Conservation (phyloP, 2,888 invertebrate genomes). For the Eumerus sabulonum region DNA sequence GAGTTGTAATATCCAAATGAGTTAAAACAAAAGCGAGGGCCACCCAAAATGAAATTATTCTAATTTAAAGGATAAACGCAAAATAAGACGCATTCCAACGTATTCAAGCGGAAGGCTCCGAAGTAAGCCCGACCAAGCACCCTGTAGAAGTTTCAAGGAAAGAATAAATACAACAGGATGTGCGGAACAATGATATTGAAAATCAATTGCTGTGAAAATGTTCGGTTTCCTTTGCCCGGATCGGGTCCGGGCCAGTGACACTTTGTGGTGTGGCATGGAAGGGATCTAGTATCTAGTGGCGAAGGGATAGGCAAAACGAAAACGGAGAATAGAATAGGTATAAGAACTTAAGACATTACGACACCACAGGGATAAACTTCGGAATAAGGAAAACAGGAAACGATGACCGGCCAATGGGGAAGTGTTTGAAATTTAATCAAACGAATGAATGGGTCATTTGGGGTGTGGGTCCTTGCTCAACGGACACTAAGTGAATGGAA, state of each 20-base stretch:
- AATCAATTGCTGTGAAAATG: constrained; percentile 66
- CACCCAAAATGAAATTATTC: constrained; percentile 49
- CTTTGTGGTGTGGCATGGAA: constrained; percentile 13
- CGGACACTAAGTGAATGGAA: too few relatives aligned
- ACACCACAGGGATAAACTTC: constrained; percentile 59
- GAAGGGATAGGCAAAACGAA: not conserved
- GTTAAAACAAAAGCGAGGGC: constrained; percentile 41
- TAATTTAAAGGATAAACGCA: constrained; percentile 57
- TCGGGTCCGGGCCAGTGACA: not conserved
- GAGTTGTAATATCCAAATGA: constrained; percentile 51
- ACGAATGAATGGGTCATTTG: constrained; percentile 61
- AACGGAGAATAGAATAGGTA: constrained; percentile 11
- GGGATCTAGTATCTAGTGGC: not conserved
- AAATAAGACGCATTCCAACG: constrained; percentile 34
- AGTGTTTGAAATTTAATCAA: constrained; percentile 63
- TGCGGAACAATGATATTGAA: constrained; percentile 54
- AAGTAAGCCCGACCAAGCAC: constrained; percentile 20
- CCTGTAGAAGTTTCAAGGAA: not conserved
- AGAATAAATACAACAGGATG: not conserved
- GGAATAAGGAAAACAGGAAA: constrained; percentile 47
- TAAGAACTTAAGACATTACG: constrained; percentile 46
- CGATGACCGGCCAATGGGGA: constrained; percentile 36
- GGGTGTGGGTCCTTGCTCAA: not conserved
- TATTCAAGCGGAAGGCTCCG: constrained; percentile 39
- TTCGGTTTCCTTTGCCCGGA: not conserved